phyloP scores from a whole-genome alignment of 2,113 vertebrate genomes.

The Chloropsis hardwickii region DNA sequence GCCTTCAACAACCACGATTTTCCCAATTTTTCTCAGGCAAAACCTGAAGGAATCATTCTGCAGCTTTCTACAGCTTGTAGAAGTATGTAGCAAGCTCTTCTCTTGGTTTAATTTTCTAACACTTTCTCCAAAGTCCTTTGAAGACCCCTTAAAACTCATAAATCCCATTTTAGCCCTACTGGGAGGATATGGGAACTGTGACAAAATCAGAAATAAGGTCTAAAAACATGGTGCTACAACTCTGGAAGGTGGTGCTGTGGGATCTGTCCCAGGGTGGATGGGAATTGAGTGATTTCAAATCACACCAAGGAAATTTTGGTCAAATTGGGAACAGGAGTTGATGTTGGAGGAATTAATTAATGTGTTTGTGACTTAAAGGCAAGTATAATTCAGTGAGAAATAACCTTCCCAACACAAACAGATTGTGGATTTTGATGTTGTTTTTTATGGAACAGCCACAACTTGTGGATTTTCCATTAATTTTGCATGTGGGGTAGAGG shows the following conservation, averaged over 20 bases:
- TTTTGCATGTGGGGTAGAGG: too few species aligned
- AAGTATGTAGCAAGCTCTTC: not conserved
- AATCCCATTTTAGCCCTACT: not conserved
- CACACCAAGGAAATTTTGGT: not conserved
- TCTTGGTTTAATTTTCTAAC: not conserved
- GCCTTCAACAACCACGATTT: not conserved
- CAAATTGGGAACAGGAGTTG: not conserved
- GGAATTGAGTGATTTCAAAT: not conserved
- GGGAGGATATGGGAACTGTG: not conserved
- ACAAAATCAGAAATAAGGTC: fast-evolving
- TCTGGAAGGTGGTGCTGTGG: not conserved
- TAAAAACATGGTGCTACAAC: not conserved
- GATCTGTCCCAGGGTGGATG: not conserved
- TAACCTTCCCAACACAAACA: not conserved
- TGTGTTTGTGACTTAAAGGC: not conserved
- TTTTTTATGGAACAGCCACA: not conserved
- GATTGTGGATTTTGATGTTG: not conserved
- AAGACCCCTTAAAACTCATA: not conserved
- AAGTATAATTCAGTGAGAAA: not conserved
- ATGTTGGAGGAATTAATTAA: not conserved
- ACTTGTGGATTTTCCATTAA: not conserved
- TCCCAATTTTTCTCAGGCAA: fast-evolving
- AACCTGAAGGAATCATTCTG: not conserved
- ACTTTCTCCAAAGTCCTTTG: not conserved
- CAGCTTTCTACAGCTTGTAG: not conserved